Base-by-base conservation (phyloP, 1,140 invertebrate species). In the Chlorops oryzae region DNA sequence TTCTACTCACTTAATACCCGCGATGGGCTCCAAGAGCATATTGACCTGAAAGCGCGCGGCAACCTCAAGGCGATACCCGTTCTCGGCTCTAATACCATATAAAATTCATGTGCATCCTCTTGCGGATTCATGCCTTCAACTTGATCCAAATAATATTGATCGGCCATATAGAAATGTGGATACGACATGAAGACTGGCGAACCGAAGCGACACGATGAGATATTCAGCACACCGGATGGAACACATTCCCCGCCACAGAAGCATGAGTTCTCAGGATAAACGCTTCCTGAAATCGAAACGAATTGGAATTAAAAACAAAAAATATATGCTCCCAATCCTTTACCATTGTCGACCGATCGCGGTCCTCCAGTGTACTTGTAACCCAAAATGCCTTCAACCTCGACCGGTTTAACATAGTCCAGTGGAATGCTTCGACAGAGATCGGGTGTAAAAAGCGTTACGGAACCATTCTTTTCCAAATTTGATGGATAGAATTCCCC, bases 101-200 rank as follows among this genome's bases (percentile, higher is more conserved):
- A 78, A 60, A 88, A 85, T 49, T 82, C 76, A 59, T 92, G 88
- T 54, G 82, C 75, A 1, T 80, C 66, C 47, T 80, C 73, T 22
- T 83, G 67, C 0, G 92, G 90, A 0, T 75, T 49, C 70, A 94
- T 68, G 21, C 90, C 90, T 2, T 74, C 70, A 2, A 94, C 80
- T 21, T 75, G 69, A 1, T 84, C 54, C 7, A 69, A 54, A 46
- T 89, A 85, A 56, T 64, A 80, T 0, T 78, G 74, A 73, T 92
- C 89, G 2, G 82, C 89, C 47, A 85, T 74, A 59, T 86, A 85
- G 75, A 92, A 95, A 71, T 96, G 91, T 0, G 92, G 91, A 56
- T 86, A 83, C 5, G 90, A 91, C 48, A 92, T 76, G 55, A 86
- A 90, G 0, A 87, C 82, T 0, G 91, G 91, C 4, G 88, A 83